Base-by-base conservation (phyloP, 2,113 vertebrate species). In the Sisor rabdophorus region DNA sequence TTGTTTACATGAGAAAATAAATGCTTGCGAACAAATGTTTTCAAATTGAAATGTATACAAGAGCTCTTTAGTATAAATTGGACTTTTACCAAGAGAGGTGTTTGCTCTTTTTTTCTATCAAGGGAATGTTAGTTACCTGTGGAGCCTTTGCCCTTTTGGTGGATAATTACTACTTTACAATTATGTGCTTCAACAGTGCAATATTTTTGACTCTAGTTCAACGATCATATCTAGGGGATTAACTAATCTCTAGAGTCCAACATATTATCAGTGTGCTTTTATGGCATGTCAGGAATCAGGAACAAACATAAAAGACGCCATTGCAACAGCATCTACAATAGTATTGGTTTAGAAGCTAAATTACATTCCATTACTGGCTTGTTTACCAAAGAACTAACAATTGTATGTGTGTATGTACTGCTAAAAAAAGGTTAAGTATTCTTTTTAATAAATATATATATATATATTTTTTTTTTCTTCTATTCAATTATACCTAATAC, bases 121-220 rank as follows among this genome's bases (percentile, higher is more conserved):
- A 76, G 82, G 75, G 63, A 76, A 69, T 67, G 6, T 17, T 69
- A 67, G 53, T 36, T 75, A 80, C 86, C 82, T 79, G 26, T 84
- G 83, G 85, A 84, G 80, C 67, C 75, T 20, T 73, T 65, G 22
- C 81, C 64, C 79, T 84, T 77, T 28, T 58, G 61, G 71, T 69
- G 80, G 74, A 56, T 24, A 84, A 81, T 87, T 85, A 84, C 76
- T 56, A 22, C 64, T 59, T 28, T 55, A 44, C 13, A 32, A 68
- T 65, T 44, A 22, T 55, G 65, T 26, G 36, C 48, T 47, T 65
- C 79, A n/a, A 56, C 73, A 70, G 71, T 60, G 22, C 58, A 53
- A n/a, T 75, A 36, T 32, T 1, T 54, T 3, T 63, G 48, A 28
- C n/a, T 50, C 19, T 79, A 15, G 48, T 75, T 40, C 20, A 26